Percentiles rank a stretch among this genome's conserved stretches.
Conservation (phyloP, 2,797 vertebrate genomes). For the Pterois miles region DNA sequence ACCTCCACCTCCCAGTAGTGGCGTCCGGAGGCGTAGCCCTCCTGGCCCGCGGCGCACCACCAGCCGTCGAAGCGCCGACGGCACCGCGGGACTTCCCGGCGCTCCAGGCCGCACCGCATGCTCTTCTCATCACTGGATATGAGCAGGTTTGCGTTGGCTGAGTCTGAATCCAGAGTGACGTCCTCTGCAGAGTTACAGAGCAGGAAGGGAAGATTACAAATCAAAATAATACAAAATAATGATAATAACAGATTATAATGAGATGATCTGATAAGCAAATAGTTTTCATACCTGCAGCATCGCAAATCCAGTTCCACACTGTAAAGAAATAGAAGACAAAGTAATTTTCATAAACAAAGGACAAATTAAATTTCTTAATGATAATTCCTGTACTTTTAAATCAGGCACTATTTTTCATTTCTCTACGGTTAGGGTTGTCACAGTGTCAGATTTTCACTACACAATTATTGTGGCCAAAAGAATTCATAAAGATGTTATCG, state of each 20-base stretch:
- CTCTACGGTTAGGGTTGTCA: too few relatives aligned
- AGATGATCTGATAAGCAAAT: not conserved
- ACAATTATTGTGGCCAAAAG: too few relatives aligned
- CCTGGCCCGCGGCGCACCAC: constrained; percentile 73
- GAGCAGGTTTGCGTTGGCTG: constrained; percentile 77
- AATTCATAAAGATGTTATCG: too few relatives aligned
- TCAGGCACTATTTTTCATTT: too few relatives aligned
- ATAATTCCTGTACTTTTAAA: too few relatives aligned
- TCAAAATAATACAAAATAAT: not conserved
- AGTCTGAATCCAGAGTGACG: constrained; percentile 77
- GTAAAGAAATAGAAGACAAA: constrained; percentile 20
- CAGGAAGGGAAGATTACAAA: not conserved
- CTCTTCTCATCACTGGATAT: constrained; percentile 75
- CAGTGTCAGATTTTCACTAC: too few relatives aligned
- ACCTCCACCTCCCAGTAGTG: constrained; percentile 88
- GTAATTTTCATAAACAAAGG: too few relatives aligned
- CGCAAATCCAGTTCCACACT: constrained; percentile 87
- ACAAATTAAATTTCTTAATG: too few relatives aligned
- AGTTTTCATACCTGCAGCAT: constrained; percentile 77
- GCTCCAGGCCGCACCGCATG: constrained; percentile 78
- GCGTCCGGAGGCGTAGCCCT: constrained; percentile 75
- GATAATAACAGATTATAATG: not conserved
- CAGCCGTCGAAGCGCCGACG: constrained; percentile 79
- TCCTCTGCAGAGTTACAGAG: constrained; percentile 68
- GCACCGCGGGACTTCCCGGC: constrained; percentile 43